Evolutionary conservation across 2,797 vertebrate genomes (phyloP).

Genomic region (Discoglossus pictus): DNA sequence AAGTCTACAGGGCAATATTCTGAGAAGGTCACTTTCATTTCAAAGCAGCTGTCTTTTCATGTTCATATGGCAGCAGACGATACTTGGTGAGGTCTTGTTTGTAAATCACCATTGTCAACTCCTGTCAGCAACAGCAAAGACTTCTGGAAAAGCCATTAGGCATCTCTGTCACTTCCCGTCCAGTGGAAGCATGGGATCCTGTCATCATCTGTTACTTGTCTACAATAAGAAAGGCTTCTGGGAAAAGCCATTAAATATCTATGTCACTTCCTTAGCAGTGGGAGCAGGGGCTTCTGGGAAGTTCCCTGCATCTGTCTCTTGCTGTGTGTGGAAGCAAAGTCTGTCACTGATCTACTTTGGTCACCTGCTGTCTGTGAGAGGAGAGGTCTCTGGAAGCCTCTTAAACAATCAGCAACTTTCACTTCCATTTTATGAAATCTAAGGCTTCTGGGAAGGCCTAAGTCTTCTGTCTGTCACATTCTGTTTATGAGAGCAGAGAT

Average conservation of each 20-base stretch:
- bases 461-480: constrained; percentile 42
- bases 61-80: constrained; percentile 8
- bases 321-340: constrained; percentile 37
- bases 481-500: constrained; percentile 41
- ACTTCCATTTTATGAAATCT: constrained; percentile 39
- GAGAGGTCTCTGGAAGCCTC: constrained; percentile 44
- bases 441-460: constrained; percentile 48
- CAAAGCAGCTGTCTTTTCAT: constrained; percentile 24
- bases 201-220: neutral
- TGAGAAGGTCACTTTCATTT: constrained; percentile 24
- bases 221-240: constrained; percentile 15
- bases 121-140: constrained; percentile 13
- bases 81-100: constrained; percentile 14
- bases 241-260: constrained; percentile 19
- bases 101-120: constrained; percentile 18
- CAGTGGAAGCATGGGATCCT: neutral
- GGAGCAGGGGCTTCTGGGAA: constrained; percentile 47
- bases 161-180: neutral
- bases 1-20: constrained; percentile 2
- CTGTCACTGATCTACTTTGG: constrained; percentile 33
- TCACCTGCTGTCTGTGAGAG: constrained; percentile 29
- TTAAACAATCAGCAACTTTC: constrained; percentile 21
- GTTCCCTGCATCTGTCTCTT: constrained; percentile 37
- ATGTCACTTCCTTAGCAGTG: constrained; percentile 31
- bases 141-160: constrained; percentile 22